Evolutionary conservation across 2,888 invertebrate species (phyloP).

Genomic region (Catocala nupta): DNA sequence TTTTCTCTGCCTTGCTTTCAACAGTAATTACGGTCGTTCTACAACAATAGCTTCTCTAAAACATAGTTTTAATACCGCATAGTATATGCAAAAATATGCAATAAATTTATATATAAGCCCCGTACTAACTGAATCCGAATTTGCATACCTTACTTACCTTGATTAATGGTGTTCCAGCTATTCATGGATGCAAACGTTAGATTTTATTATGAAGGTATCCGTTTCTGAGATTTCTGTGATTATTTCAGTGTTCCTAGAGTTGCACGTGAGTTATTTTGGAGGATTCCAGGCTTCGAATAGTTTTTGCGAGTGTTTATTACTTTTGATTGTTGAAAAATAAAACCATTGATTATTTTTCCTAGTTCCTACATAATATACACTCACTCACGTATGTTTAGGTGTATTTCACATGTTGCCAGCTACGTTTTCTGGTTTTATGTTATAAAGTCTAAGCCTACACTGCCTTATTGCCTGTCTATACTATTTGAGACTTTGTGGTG

Average conservation of each 20-base stretch:
- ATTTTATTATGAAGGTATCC: constrained; percentile 22
- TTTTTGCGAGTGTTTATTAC: too few species aligned
- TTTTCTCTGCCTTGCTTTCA: not conserved
- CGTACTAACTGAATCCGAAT: constrained; percentile 38
- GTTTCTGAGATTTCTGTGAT: constrained; percentile 11
- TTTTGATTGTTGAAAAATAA: too few species aligned
- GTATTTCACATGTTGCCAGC: too few species aligned
- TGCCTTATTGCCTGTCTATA: too few species aligned
- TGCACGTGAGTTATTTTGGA: not conserved
- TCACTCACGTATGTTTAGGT: too few species aligned
- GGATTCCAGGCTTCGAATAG: too few species aligned
- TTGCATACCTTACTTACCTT: constrained; percentile 41
- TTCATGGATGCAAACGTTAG: constrained; percentile 25
- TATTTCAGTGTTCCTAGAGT: not conserved
- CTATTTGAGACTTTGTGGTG: too few species aligned
- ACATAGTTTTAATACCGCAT: constrained; percentile 45
- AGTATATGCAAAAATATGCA: constrained; percentile 55
- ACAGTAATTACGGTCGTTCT: not conserved
- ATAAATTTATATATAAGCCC: constrained; percentile 52
- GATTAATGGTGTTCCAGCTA: constrained; percentile 32
- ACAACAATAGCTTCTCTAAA: constrained; percentile 21
- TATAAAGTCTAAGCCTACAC: too few species aligned
- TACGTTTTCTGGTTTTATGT: too few species aligned
- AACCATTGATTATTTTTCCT: too few species aligned
- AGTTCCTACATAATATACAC: too few species aligned